These are phyloP conservation scores for Zoanthus sociatus DNA, from an alignment of 92 coral and sea anemone genomes.

Conservation along the genomic window DNA sequence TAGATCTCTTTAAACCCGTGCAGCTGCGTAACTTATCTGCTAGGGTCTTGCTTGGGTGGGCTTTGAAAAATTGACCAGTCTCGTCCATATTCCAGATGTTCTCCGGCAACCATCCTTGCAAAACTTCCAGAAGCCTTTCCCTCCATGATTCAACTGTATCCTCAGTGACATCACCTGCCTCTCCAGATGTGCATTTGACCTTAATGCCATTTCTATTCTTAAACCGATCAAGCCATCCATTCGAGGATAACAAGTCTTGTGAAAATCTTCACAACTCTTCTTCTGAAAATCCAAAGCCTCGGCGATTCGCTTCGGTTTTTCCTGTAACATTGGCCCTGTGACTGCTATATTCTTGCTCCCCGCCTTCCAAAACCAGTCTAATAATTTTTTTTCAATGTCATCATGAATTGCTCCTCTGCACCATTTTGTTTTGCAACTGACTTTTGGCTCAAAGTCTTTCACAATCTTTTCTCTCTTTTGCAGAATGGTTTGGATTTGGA, in stretches of 20 bases:
- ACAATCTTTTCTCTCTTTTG: conserved; percentile 49
- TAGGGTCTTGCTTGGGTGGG: conserved; percentile 62
- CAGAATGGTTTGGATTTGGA: conserved; percentile 64
- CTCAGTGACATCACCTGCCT: conserved; percentile 59
- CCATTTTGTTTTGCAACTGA: conserved; percentile 52
- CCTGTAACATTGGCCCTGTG: conserved; percentile 59
- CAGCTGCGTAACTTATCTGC: conserved; percentile 59
- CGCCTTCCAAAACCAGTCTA: conserved; percentile 51
- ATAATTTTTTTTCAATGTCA: conserved; percentile 37
- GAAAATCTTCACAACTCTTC: conserved; percentile 44
- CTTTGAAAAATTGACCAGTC: conserved; percentile 63
- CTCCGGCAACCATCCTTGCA: conserved; percentile 52
- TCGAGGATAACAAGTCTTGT: conserved; percentile 22
- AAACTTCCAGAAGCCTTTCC: conserved; percentile 55
- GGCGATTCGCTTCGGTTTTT: conserved; percentile 52
- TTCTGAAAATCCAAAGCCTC: conserved; percentile 54
- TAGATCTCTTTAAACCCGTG: conserved; percentile 59
- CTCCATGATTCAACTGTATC: conserved; percentile 60
- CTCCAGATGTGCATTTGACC: conserved; percentile 56
- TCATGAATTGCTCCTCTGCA: conserved; percentile 45
- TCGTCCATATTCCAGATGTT: conserved; percentile 66
- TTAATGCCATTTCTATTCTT: conserved; percentile 57
- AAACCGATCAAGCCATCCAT: conserved; percentile 62
- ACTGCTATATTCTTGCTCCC: conserved; percentile 36
- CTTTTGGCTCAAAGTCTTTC: conserved; percentile 57